These are phyloP conservation scores for Semaprochilodus insignis DNA, from an alignment of 2,797 vertebrate species.

Conservation along the genomic window DNA sequence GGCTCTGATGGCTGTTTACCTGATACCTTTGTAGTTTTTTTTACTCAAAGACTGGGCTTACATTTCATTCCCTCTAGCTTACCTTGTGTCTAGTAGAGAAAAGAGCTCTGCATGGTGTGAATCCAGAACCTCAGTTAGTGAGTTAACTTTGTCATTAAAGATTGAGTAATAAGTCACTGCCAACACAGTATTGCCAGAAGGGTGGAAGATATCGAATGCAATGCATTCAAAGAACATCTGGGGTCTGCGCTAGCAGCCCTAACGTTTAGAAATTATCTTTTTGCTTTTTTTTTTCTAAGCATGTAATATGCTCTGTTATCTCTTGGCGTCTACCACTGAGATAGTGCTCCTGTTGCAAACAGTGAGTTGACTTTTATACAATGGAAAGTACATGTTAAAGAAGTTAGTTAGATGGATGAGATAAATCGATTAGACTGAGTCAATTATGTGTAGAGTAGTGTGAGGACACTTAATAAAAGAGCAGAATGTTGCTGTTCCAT, in stretches of 20 bases:
- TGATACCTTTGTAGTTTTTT: conserved; percentile 7
- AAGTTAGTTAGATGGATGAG: conserved; percentile 16
- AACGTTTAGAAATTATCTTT: too few species aligned
- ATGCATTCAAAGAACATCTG: background rate
- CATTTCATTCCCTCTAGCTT: background rate
- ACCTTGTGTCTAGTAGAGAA: background rate
- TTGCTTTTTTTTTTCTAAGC: background rate
- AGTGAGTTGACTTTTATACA: conserved; percentile 16
- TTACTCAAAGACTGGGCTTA: background rate
- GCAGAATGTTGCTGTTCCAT: conserved; percentile 11
- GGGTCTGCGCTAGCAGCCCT: background rate
- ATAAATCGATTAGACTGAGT: conserved; percentile 33
- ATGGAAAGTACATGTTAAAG: conserved; percentile 26
- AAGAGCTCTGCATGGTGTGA: background rate
- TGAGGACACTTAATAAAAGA: conserved; percentile 23
- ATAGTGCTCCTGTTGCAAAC: background rate
- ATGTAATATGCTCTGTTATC: background rate
- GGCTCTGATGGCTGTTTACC: background rate
- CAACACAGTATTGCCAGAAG: background rate
- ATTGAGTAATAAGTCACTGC: conserved; percentile 10
- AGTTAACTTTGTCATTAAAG: conserved; percentile 1
- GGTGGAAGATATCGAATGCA: background rate
- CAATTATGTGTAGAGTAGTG: conserved; percentile 1
- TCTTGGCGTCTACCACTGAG: background rate
- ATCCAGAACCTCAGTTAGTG: background rate